phyloP scores from a whole-genome alignment of 2,797 vertebrate species.

The Todus mexicanus region DNA sequence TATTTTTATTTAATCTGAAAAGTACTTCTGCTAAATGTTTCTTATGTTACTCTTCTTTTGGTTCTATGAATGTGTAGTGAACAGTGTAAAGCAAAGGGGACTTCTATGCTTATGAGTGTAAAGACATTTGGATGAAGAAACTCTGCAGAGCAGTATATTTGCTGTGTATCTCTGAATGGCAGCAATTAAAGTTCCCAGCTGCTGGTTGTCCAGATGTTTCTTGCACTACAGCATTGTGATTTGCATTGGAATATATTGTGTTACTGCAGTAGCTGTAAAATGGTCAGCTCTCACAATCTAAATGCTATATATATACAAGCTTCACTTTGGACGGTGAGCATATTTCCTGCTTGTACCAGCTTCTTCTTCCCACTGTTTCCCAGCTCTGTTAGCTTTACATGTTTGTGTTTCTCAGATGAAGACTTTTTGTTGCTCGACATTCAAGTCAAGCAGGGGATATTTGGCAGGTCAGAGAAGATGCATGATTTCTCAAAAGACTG shows the following conservation, averaged over 20 bases:
- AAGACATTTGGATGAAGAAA: constrained; percentile 18
- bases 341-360: constrained; percentile 48
- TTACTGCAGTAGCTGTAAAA: constrained; percentile 47
- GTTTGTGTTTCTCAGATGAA: constrained; percentile 49
- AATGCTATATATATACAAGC: not conserved
- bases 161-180: constrained; percentile 41
- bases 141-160: constrained; percentile 31
- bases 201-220: constrained; percentile 72
- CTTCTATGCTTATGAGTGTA: not conserved
- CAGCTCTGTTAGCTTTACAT: not conserved
- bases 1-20: constrained; percentile 9
- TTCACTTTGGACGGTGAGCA: not conserved
- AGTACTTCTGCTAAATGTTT: not conserved
- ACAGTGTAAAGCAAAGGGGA: not conserved
- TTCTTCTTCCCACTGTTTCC: not conserved
- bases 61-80: not conserved
- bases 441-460: constrained; percentile 31
- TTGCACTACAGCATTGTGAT: constrained; percentile 50
- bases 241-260: constrained; percentile 52
- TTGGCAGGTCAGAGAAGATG: constrained; percentile 34
- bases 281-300: constrained; percentile 48
- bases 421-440: constrained; percentile 24
- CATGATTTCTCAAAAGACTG: constrained; percentile 21
- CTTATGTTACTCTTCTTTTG: not conserved
- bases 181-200: constrained; percentile 68